Conservation (phyloP, 1,140 invertebrate genomes). For the Bombus breviceps region DNA sequence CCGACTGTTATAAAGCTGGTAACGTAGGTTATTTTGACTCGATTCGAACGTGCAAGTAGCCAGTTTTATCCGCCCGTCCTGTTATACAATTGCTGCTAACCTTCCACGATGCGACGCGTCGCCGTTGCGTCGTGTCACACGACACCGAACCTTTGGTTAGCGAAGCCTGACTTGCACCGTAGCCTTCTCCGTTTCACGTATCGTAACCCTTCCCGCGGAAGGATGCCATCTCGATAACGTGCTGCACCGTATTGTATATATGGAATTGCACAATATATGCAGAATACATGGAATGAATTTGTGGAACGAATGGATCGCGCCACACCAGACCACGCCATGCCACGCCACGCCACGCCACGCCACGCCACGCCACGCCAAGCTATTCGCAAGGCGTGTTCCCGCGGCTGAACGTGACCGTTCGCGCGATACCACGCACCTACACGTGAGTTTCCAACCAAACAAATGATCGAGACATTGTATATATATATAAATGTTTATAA, state of each 20-base stretch:
- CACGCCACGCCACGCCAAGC: slow-evolving; percentile 42
- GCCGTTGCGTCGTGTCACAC: background rate
- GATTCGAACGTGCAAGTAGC: no score
- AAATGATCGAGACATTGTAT: background rate
- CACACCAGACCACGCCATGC: slow-evolving; percentile 23
- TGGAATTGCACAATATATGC: background rate
- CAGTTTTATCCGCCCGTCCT: no score
- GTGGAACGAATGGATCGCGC: slow-evolving; percentile 49
- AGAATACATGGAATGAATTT: slow-evolving; percentile 32
- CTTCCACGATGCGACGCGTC: background rate
- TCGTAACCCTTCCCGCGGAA: background rate
- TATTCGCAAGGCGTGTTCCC: slow-evolving; percentile 72
- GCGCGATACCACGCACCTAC: slow-evolving; percentile 54
- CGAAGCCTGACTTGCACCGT: background rate
- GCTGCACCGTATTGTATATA: background rate
- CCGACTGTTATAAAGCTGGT: background rate
- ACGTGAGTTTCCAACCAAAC: slow-evolving; percentile 11
- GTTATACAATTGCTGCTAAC: background rate
- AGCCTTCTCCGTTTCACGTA: background rate
- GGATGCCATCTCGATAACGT: background rate
- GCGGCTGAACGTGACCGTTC: slow-evolving; percentile 45
- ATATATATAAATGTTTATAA: background rate
- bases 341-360: slow-evolving; percentile 1
- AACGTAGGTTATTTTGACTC: background rate
- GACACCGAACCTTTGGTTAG: background rate